Conservation (phyloP, 2,113 vertebrate genomes). For the Sceloporus undulatus region DNA sequence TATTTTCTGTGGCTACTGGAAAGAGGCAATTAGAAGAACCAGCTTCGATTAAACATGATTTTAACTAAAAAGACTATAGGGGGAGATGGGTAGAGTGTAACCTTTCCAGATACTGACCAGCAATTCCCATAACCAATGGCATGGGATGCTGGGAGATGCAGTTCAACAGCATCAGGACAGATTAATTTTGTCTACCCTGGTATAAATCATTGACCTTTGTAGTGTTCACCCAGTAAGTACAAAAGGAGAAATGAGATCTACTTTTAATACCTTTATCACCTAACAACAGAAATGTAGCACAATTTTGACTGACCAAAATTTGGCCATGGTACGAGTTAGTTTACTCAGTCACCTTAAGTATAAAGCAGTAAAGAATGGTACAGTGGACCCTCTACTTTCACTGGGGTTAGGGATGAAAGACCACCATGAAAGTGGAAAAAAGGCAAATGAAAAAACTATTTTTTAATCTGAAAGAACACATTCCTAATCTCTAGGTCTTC, state of each 20-base stretch:
- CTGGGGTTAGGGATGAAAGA: no score
- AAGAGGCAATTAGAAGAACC: constrained; percentile 43
- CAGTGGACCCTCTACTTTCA: no score
- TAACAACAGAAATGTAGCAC: not conserved
- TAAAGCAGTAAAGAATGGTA: constrained; percentile 9
- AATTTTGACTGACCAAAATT: not conserved
- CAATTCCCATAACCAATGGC: no score
- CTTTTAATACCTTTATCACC: constrained; percentile 22
- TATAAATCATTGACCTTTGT: constrained; percentile 14
- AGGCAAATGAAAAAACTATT: no score
- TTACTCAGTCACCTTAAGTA: constrained; percentile 12
- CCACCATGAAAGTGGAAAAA: no score
- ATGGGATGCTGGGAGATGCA: no score
- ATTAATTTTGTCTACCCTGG: not conserved
- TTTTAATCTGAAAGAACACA: no score
- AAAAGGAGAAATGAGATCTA: constrained; percentile 9
- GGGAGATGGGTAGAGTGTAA: constrained; percentile 4
- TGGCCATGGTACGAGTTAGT: not conserved
- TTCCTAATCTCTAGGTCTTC: no score
- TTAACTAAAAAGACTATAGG: constrained; percentile 24
- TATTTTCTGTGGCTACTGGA: constrained; percentile 25
- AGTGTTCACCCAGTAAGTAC: constrained; percentile 2
- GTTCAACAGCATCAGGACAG: no score
- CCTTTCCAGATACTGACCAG: no score
- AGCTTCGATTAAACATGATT: not conserved